Base-by-base conservation (phyloP, 2,797 vertebrate genomes). In the Brachyrhaphis roseni region DNA sequence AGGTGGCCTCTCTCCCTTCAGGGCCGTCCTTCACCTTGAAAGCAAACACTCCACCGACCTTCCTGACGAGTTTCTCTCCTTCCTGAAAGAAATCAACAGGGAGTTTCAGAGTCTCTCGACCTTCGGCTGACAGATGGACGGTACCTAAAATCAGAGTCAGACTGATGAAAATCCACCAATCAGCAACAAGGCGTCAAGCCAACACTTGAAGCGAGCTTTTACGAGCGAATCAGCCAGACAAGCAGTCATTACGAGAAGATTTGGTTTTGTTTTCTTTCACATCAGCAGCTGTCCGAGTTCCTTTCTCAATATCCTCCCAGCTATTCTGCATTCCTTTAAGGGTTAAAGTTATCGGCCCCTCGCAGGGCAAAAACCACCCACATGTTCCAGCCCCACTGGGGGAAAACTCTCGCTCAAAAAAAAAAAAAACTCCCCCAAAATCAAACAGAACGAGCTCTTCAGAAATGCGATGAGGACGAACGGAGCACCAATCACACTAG, bases 21-120 rank as follows among this genome's bases (percentile, higher is more conserved):
- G 98, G 98, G 39, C 98, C 98, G 15, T 97, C 96, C 89, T 96
- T 98, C 89, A 99, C 96, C 89, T 97, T 97, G 82, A 99, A 99
- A 55, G 97, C 96, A 91, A 99, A 98, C 80, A 99, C 86, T 39
- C 96, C 98, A 23, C 97, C 97, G 0, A 99, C 95, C 94, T 97
- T 99, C 95, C 98, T 98, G 49, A 99, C 97, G 74, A 96, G 96
- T 0, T 95, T 80, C 66, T 97, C 97, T 66, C 98, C 98, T 81
- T 98, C 97, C 98, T 99, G 94, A 78, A 94, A 78, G 15, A 34
- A 72, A 46, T 59, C 3, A 5, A 79, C 36, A 74, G 47, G n/a
- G 2, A 1, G 57, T 71, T 78, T n/a, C 43, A 71, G 5, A 74
- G 53, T 34, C 15, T 12, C 6, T 31, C 20, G 45, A 18, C 11